Conservation (phyloP, 37 sponge, comb jelly and placozoan genomes). For the Chondrosia reniformis region DNA sequence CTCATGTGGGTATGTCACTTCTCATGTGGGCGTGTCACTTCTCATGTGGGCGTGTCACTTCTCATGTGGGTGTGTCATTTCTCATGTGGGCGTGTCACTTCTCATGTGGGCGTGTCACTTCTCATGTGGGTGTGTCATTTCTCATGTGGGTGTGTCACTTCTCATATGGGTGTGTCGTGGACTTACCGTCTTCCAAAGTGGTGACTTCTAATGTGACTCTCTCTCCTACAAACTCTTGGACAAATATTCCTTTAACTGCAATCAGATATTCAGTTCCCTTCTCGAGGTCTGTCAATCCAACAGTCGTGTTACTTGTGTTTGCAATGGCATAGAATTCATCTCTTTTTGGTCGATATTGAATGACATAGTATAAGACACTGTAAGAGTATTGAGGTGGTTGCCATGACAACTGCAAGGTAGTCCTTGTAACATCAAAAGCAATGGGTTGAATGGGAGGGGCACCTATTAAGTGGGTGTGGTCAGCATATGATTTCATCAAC, state of each 20-base stretch:
- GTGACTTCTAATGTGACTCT: not conserved
- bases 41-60: too few relatives aligned
- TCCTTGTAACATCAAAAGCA: not conserved
- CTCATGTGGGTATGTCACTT: too few relatives aligned
- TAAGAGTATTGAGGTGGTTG: not conserved
- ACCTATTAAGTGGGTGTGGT: not conserved
- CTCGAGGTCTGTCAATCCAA: not conserved
- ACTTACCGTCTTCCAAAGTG: conserved; percentile 53
- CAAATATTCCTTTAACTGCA: conserved; percentile 25
- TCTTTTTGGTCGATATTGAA: not conserved
- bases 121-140: too few relatives aligned
- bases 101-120: too few relatives aligned
- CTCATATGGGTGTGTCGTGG: too few relatives aligned
- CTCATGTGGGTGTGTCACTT: too few relatives aligned
- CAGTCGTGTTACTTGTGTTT: not conserved
- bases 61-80: too few relatives aligned
- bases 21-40: too few relatives aligned
- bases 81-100: too few relatives aligned
- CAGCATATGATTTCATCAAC: too few relatives aligned
- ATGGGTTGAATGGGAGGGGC: conserved; percentile 13
- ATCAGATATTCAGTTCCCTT: conserved; percentile 27
- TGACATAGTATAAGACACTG: not conserved
- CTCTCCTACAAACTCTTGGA: conserved; percentile 15
- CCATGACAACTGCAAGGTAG: conserved; percentile 4
- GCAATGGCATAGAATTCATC: not conserved